Evolutionary conservation across 92 coral and sea anemone species (phyloP).

Genomic region (Plumapathes pennacea): DNA sequence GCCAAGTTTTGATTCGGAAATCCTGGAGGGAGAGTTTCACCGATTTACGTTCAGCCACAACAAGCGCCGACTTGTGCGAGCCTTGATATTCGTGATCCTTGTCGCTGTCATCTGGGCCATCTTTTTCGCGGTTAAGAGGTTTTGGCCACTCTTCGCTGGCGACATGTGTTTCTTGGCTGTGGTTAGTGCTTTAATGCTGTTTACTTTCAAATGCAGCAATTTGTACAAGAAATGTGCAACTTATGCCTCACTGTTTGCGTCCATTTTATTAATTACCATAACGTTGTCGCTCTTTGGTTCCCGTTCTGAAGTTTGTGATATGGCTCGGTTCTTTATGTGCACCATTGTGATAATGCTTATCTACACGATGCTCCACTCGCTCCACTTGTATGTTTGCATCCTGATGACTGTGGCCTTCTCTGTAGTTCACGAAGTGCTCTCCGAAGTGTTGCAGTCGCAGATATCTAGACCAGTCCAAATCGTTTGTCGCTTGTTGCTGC

Average conservation of each 20-base stretch:
- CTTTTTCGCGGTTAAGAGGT: slow-evolving; percentile 82
- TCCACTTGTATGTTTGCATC: slow-evolving; percentile 87
- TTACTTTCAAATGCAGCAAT: slow-evolving; percentile 78
- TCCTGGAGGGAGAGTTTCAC: slow-evolving; percentile 95
- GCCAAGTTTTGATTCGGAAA: slow-evolving; percentile 93
- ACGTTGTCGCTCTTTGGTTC: slow-evolving; percentile 77
- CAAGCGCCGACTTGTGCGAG: slow-evolving; percentile 86
- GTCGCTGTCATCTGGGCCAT: slow-evolving; percentile 82
- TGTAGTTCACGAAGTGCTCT: slow-evolving; percentile 85
- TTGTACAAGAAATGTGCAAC: slow-evolving; percentile 84
- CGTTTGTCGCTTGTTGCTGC: slow-evolving; percentile 74
- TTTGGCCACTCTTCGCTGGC: slow-evolving; percentile 69
- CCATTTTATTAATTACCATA: slow-evolving; percentile 72
- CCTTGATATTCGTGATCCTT: slow-evolving; percentile 70
- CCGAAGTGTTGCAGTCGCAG: slow-evolving; percentile 26
- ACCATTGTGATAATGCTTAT: slow-evolving; percentile 89
- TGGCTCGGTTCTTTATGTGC: slow-evolving; percentile 90
- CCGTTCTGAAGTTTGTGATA: slow-evolving; percentile 63
- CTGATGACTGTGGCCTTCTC: slow-evolving; percentile 82
- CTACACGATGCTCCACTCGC: slow-evolving; percentile 90
- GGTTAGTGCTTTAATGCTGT: slow-evolving; percentile 70
- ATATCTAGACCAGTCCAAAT: slow-evolving; percentile 42
- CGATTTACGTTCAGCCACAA: slow-evolving; percentile 85
- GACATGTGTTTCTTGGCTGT: slow-evolving; percentile 70
- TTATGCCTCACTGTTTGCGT: slow-evolving; percentile 68